Conservation (phyloP, 35 echinoderm and acorn worm genomes). For the Lytechinus variegatus region DNA sequence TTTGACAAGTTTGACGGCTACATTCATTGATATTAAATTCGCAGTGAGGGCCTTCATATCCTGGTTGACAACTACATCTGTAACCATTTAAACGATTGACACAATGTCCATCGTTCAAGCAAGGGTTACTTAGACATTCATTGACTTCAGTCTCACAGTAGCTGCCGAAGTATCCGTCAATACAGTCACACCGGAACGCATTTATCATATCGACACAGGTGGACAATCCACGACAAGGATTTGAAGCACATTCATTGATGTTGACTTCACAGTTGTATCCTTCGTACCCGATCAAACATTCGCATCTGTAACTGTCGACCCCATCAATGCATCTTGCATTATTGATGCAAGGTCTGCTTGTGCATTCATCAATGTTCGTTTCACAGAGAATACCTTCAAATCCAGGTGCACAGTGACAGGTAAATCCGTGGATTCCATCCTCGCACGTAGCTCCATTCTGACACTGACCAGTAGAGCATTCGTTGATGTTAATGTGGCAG, state of each 20-base stretch:
- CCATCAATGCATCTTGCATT: slow-evolving; percentile 73
- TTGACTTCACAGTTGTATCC: slow-evolving; percentile 40
- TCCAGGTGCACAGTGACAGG: slow-evolving; percentile 73
- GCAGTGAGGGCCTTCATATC: slow-evolving; percentile 64
- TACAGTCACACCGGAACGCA: slow-evolving; percentile 46
- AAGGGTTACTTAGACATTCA: slow-evolving; percentile 67
- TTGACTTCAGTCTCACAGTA: slow-evolving; percentile 66
- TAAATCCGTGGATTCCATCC: slow-evolving; percentile 58
- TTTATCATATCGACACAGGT: slow-evolving; percentile 62
- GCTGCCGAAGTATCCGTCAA: slow-evolving; percentile 45
- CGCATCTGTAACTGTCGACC: slow-evolving; percentile 57
- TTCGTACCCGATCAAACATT: slow-evolving; percentile 43
- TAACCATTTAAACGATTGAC: slow-evolving; percentile 43
- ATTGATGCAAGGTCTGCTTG: slow-evolving; percentile 52
- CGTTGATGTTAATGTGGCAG: slow-evolving; percentile 64
- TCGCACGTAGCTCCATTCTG: slow-evolving; percentile 71
- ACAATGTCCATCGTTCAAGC: slow-evolving; percentile 42
- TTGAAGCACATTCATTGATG: slow-evolving; percentile 53
- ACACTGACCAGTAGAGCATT: slow-evolving; percentile 68
- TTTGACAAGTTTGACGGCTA: slow-evolving; percentile 54
- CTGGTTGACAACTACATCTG: slow-evolving; percentile 34
- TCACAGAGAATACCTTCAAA: slow-evolving; percentile 68
- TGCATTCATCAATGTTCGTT: slow-evolving; percentile 71
- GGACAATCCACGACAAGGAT: slow-evolving; percentile 35
- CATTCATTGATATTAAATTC: slow-evolving; percentile 81